Base-by-base conservation (phyloP, 2,113 vertebrate genomes). In the Caranx melampygus region DNA sequence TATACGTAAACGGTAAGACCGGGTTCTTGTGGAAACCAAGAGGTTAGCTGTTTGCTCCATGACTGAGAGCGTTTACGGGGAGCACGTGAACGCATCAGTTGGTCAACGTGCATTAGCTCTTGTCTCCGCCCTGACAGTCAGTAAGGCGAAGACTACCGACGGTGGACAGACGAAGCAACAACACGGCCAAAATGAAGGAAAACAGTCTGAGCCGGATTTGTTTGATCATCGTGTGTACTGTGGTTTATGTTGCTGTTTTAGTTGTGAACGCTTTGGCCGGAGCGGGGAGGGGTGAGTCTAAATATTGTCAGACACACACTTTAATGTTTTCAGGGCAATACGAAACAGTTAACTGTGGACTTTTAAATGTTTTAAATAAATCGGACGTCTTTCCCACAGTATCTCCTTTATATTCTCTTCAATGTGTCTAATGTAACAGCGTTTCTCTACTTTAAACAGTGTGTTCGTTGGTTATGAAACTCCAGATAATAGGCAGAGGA, bases 191-290 rank as follows among this genome's bases (percentile, higher is more conserved):
- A 3, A 91, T 91, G 90, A 89, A 65, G 82, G 73, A 72, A 7
- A 44, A 47, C 49, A 83, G 67, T 26, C 11, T 79, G 1, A 4
- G 72, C 0, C 58, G 86, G 5, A 78, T 89, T 0, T 1, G 60
- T 0, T 1, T 85, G 0, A 87, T 91, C 1, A 1, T 89, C 3
- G 0, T 87, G 0, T 88, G 84, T 14, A 45, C 79, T 1, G 55
- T 54, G 33, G 55, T 81, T 15, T 95, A 58, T 55, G 47, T 91
- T 1, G 75, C 40, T 0, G 73, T 88, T 33, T 33, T 94, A n/a
- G 49, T 81, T 0, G 6, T 93, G 1, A 94, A 94, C 74, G 92
- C 71, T 0, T 79, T 93, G 85, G 92, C 93, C 3, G 93, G 92
- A 65, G 37, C 84, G 1, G 92, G 93, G 2, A 91, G 72, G 81